Percentiles rank a stretch among this genome's conserved stretches.
Conservation (phyloP, 1,140 invertebrate genomes). For the Pseudomyrmex cubaensis region DNA sequence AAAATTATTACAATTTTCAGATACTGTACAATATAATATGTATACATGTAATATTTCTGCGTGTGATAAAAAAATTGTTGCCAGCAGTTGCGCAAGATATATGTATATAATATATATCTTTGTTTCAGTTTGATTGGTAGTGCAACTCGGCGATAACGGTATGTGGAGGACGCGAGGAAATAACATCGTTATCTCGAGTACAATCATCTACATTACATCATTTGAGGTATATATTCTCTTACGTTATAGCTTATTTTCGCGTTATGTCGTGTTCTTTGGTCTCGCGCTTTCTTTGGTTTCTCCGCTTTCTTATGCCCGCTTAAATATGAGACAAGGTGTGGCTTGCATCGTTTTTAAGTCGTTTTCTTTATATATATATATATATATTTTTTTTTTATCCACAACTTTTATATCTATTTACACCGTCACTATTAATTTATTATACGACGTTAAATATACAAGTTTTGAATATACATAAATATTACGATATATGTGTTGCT, state of each 20-base stretch:
- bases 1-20: neutral
- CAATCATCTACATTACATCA: conserved; percentile 11
- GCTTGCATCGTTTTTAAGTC: neutral
- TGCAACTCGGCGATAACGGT: conserved; percentile 12
- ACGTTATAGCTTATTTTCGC: conserved; percentile 6
- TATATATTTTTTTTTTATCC: neutral
- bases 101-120: neutral
- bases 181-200: conserved; percentile 30
- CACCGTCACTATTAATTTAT: conserved; percentile 6
- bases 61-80: neutral
- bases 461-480: conserved; percentile 1
- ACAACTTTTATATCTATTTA: conserved; percentile 15
- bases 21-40: conserved; percentile 1
- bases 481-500: neutral
- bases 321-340: conserved; percentile 16
- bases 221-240: conserved; percentile 65
- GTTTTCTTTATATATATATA: neutral
- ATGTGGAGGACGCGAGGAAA: neutral
- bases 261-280: conserved; percentile 64
- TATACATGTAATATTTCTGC: neutral
- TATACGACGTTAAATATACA: neutral
- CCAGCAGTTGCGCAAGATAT: neutral
- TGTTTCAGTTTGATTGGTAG: conserved; percentile 62
- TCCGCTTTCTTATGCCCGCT: conserved; percentile 14
- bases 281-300: conserved; percentile 70